These are phyloP conservation scores for Morpho deidamia DNA, from an alignment of 2,888 invertebrate genomes.

Conservation along the genomic window DNA sequence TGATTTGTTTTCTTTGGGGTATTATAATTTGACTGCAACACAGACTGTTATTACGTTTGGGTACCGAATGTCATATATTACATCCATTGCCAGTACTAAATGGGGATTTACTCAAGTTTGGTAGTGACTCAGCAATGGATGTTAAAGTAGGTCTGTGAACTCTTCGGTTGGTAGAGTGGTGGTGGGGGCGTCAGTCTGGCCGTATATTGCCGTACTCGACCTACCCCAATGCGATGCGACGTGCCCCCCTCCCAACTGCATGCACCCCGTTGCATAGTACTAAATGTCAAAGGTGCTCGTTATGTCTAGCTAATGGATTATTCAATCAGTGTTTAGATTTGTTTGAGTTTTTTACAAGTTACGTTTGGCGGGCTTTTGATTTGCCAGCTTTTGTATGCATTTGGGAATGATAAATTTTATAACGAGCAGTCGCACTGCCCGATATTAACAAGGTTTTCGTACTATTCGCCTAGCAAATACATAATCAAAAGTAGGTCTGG, in stretches of 20 bases:
- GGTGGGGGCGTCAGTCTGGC: conserved; percentile 44
- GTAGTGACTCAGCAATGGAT: conserved; percentile 32
- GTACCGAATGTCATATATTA: not conserved
- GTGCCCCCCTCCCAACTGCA: conserved; percentile 36
- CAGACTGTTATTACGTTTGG: conserved; percentile 10
- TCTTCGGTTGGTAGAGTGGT: not conserved
- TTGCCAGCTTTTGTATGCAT: not conserved
- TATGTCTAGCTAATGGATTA: conserved; percentile 19
- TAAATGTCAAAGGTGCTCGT: conserved; percentile 18
- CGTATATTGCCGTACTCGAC: conserved; percentile 46
- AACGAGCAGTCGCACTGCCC: no score
- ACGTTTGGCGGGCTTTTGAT: conserved; percentile 3
- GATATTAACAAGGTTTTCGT: no score
- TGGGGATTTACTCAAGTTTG: not conserved
- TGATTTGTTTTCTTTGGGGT: conserved; percentile 58
- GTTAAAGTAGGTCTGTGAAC: not conserved
- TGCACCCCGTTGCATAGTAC: conserved; percentile 39
- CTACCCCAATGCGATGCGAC: conserved; percentile 59
- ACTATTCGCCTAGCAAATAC: no score
- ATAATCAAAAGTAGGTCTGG: no score
- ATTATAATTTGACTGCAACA: conserved; percentile 58
- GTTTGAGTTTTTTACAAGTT: conserved; percentile 13
- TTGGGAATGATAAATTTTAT: not conserved
- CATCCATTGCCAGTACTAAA: conserved; percentile 31
- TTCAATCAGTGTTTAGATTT: conserved; percentile 21